phyloP scores from a whole-genome alignment of 2,113 vertebrate species.

The Pterocles orientalis region DNA sequence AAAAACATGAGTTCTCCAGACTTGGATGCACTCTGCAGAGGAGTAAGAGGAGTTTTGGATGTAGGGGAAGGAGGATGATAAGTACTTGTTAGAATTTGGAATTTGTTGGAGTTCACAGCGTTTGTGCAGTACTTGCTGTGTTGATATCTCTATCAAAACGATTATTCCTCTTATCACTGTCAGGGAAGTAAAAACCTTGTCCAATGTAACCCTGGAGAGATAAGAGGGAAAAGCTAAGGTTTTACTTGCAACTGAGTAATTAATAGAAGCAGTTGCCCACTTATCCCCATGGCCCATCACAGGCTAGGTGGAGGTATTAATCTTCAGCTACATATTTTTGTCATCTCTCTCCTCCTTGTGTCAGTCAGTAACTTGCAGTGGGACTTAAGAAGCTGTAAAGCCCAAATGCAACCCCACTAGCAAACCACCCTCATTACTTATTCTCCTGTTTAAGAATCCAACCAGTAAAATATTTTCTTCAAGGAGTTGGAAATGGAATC shows the following conservation, averaged over 20 bases:
- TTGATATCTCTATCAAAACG: not conserved
- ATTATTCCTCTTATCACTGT: not conserved
- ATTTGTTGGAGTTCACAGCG: not conserved
- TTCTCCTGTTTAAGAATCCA: not conserved
- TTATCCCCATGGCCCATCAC: not conserved
- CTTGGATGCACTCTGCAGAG: not conserved
- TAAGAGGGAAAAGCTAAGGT: not conserved
- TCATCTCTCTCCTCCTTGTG: not conserved
- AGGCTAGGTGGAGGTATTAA: not conserved
- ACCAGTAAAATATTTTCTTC: not conserved
- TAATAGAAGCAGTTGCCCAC: not conserved
- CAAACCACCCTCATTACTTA: not conserved
- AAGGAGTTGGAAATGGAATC: not conserved
- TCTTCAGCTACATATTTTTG: not conserved
- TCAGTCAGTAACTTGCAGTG: not conserved
- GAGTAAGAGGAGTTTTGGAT: not conserved
- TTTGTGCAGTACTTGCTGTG: not conserved
- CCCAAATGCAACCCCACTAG: not conserved
- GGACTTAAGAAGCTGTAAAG: not conserved
- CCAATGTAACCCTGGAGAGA: not conserved
- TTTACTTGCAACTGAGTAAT: not conserved
- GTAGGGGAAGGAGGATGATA: not conserved
- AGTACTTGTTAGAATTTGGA: not conserved
- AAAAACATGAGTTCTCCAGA: not conserved
- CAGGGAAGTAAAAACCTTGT: not conserved